Evolutionary conservation across 1,140 invertebrate species (phyloP), one percentile per base, ranked within the genome.

Genomic region (Coboldia fuscipes): DNA sequence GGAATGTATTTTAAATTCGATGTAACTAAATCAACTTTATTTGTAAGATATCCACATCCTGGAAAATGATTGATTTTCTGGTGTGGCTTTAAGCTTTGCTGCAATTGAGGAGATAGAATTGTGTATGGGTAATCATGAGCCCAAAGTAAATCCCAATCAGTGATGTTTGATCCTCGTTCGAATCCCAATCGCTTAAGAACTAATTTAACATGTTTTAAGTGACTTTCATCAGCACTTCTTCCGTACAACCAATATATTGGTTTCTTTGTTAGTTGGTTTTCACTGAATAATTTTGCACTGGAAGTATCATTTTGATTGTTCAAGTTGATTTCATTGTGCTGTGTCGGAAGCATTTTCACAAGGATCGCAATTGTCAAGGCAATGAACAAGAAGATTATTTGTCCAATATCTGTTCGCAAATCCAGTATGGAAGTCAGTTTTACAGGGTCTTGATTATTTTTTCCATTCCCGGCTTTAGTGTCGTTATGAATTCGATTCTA

Each of bases 41-140:
- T 93, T 1, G 89, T 94, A 29, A 96, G 78, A 45, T 73, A 93
- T 1, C 90, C 90, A 35, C 82, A 84, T 0, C 89, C 92, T 3
- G 92, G 92, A 48, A 93, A 85, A 54, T 97, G 88, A 53, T 97
- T 97, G 0, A 97, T 75, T 47, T 63, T 74, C 48, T 92, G 85
- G 57, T 82, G 58, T 6, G 64, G 45, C 43, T 72, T 70, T 12
- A 90, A 48, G 42, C 64, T 63, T 36, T 58, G 65, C 9, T 84
- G 46, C 15, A 60, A 29, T 39, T 63, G 50, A 0, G 65, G 47
- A 18, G 69, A 59, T 3, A 82, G 44, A 1, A 53, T 56, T 27
- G 62, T 60, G 47, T 92, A 94, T 3, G 88, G 89, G 56, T 89
- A 96, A 46, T 90, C 82, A 55, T 93, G 84, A 2, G 85, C 73